A percentile compares a stretch with the other conserved stretches of the same genome.
Conservation (phyloP, 1,140 invertebrate species). For the Leptonema lineaticorne region DNA sequence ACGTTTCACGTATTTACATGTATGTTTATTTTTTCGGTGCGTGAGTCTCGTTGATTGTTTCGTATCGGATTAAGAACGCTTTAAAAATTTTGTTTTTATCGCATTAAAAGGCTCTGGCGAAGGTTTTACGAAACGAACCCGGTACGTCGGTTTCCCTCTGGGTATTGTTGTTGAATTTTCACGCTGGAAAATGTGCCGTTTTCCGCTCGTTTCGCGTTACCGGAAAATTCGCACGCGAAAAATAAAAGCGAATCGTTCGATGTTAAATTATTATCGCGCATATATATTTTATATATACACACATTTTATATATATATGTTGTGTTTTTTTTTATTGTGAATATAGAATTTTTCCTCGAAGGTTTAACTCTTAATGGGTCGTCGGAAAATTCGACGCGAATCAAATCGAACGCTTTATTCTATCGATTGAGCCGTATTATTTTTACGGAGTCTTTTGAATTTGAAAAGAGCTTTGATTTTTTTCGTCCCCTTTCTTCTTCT, state of each 20-base stretch:
- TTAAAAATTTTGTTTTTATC: slow-evolving; percentile 23
- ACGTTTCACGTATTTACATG: no score
- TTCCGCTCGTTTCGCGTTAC: background rate
- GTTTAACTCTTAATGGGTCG: no score
- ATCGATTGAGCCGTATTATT: no score
- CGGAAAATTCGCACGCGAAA: background rate
- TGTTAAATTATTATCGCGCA: no score
- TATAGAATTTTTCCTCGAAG: no score
- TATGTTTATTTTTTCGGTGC: background rate
- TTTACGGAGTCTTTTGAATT: background rate
- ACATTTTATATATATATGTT: no score
- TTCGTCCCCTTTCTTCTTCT: background rate
- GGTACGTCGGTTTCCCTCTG: background rate
- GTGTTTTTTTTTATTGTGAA: no score
- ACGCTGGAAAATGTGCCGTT: slow-evolving; percentile 10
- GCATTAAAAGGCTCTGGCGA: slow-evolving; percentile 33
- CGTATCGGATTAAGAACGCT: background rate
- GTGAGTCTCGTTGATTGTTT: background rate
- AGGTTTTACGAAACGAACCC: slow-evolving; percentile 18
- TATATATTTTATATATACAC: no score
- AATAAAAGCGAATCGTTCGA: no score
- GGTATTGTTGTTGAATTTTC: slow-evolving; percentile 35
- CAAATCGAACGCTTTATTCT: no score
- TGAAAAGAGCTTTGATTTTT: background rate
- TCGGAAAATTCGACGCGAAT: no score